phyloP scores from a whole-genome alignment of 2,113 vertebrate species.

The Nasalis larvatus region DNA sequence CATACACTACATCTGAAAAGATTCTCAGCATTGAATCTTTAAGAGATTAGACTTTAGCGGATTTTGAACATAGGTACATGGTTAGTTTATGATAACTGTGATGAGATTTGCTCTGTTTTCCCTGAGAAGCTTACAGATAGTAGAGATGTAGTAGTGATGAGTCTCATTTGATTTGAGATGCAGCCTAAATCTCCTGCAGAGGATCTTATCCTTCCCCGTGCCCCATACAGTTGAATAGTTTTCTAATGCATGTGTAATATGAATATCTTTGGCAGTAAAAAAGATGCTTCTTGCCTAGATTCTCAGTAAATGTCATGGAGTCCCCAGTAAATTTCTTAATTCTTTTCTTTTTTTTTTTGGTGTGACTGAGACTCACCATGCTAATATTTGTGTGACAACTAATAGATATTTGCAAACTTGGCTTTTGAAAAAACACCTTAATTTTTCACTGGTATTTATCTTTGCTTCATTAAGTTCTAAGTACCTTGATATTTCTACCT shows the following conservation, averaged over 20 bases:
- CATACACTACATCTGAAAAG: neutral
- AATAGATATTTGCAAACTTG: constrained; percentile 18
- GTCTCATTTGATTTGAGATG: neutral
- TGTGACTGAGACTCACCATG: neutral
- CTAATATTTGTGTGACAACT: constrained; percentile 11
- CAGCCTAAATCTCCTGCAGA: neutral
- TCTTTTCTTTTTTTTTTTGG: neutral
- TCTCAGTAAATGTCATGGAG: constrained; percentile 9
- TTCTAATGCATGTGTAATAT: neutral
- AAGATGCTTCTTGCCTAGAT: neutral
- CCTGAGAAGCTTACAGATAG: neutral
- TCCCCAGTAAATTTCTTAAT: neutral
- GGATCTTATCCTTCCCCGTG: neutral
- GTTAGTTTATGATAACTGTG: neutral
- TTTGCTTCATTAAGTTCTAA: constrained; percentile 39
- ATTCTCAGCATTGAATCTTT: neutral
- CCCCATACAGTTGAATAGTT: neutral
- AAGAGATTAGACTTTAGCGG: neutral
- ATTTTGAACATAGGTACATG: neutral
- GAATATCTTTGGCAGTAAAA: neutral
- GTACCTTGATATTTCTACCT: constrained; percentile 33
- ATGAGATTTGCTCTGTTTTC: neutral
- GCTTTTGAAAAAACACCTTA: constrained; percentile 29
- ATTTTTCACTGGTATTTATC: constrained; percentile 42
- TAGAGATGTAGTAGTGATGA: neutral